A percentile compares a stretch with the other conserved stretches of the same genome.
These are phyloP conservation scores for Neotragus moschatus DNA, from an alignment of 2,113 vertebrate species.

Conservation along the genomic window DNA sequence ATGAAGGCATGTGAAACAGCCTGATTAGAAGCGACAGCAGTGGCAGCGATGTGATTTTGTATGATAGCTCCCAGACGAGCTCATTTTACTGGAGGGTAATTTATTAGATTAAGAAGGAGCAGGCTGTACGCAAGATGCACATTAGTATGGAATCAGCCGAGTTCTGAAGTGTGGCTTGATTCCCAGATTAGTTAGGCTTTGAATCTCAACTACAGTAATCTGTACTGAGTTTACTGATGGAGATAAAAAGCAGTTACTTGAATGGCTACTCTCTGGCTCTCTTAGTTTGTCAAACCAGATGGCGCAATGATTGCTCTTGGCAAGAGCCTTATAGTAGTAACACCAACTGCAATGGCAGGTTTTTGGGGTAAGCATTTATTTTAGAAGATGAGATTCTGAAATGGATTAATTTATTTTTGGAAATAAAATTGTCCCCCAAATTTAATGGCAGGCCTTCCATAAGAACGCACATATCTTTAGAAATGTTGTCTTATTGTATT, in stretches of 20 bases:
- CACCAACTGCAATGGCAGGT: conserved; percentile 30
- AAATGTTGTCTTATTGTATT: neutral
- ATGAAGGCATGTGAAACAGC: neutral
- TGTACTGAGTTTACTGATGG: conserved; percentile 47
- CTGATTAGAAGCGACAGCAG: neutral
- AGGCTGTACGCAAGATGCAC: conserved; percentile 25
- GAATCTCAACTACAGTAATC: conserved; percentile 1
- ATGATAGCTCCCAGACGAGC: neutral
- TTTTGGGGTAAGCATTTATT: conserved; percentile 26
- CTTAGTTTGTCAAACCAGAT: conserved; percentile 62
- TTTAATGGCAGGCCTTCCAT: neutral
- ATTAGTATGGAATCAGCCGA: conserved; percentile 23
- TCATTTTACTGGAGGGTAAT: conserved; percentile 50
- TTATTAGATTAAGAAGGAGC: conserved; percentile 50
- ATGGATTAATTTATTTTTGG: conserved; percentile 17
- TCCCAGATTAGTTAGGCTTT: conserved; percentile 43
- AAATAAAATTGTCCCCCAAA: conserved; percentile 50
- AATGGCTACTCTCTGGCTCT: conserved; percentile 60
- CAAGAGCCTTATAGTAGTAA: conserved; percentile 42
- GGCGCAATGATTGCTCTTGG: conserved; percentile 58
- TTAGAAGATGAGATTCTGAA: conserved; percentile 30
- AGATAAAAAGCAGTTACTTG: conserved; percentile 57
- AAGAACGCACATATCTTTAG: neutral
- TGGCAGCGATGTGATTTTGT: neutral
- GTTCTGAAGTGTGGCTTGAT: conserved; percentile 37